A percentile compares a stretch with the other conserved stretches of the same genome.
phyloP scores from a whole-genome alignment of 2,113 vertebrate genomes.

The Rhizomys pruinosus region DNA sequence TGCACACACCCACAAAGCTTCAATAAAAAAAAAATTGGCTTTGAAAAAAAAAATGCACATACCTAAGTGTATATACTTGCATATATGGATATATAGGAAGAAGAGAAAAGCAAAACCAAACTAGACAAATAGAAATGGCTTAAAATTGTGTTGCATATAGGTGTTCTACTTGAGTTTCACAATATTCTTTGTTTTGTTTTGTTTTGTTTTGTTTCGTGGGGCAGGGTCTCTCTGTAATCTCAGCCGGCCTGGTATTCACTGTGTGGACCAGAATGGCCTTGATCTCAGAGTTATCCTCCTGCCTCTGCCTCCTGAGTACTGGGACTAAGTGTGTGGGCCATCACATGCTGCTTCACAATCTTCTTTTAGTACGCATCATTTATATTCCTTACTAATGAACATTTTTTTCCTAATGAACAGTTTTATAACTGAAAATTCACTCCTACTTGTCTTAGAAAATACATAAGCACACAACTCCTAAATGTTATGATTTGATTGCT shows the following conservation, averaged over 20 bases:
- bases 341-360: not conserved
- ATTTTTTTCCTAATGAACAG: slow-evolving; percentile 20
- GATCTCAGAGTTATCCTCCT: too few species aligned
- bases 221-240: too few species aligned
- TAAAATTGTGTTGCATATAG: slow-evolving; percentile 18
- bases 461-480: not conserved
- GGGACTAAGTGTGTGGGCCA: too few species aligned
- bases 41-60: slow-evolving; percentile 8
- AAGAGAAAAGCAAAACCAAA: not conserved
- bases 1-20: not conserved
- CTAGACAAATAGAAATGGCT: slow-evolving; percentile 20
- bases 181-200: too few species aligned
- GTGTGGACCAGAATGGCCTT: too few species aligned
- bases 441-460: slow-evolving; percentile 41
- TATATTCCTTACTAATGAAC: slow-evolving; percentile 16
- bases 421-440: slow-evolving; percentile 17
- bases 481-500: slow-evolving; percentile 5
- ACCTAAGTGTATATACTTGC: not conserved
- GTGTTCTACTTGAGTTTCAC: not conserved
- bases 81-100: not conserved
- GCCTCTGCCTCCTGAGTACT: too few species aligned
- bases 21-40: too few species aligned
- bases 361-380: slow-evolving; percentile 6
- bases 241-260: too few species aligned
- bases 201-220: too few species aligned